A percentile compares a stretch with the other conserved stretches of the same genome.
Conservation (phyloP, 2,797 vertebrate species). For the Characodon lateralis region DNA sequence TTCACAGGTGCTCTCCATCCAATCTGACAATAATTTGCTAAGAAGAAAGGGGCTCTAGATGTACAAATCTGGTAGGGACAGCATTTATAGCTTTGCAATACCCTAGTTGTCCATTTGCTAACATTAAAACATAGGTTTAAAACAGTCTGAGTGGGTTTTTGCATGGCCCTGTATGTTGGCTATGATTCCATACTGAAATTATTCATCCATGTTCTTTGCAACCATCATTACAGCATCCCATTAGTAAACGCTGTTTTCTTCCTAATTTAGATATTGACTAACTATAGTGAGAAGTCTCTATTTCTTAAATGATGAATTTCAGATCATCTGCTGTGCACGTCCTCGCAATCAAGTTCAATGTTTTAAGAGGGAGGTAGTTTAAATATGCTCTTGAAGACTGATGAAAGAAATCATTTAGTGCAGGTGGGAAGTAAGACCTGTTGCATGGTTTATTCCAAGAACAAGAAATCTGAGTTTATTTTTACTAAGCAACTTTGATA, state of each 20-base stretch:
- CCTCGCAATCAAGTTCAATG: neutral
- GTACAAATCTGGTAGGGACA: neutral
- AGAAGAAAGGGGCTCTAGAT: neutral
- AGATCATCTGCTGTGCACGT: neutral
- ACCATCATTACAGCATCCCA: neutral
- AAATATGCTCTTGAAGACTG: conserved; percentile 12
- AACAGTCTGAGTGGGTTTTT: no score
- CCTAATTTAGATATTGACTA: neutral
- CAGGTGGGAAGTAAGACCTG: conserved; percentile 37
- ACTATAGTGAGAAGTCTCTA: neutral
- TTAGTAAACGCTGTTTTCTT: neutral
- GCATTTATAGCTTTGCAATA: no score
- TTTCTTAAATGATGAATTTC: neutral
- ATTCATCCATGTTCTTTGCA: no score
- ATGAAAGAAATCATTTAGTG: conserved; percentile 12
- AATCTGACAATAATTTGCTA: no score
- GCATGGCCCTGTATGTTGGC: no score
- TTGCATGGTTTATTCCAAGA: conserved; percentile 26
- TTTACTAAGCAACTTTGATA: conserved; percentile 16
- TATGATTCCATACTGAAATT: neutral
- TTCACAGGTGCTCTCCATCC: neutral
- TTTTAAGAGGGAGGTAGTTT: conserved; percentile 17
- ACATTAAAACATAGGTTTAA: no score
- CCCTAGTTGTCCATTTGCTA: no score
- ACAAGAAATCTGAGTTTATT: neutral